A percentile compares a stretch with the other conserved stretches of the same genome.
Evolutionary conservation across 2,113 vertebrate genomes (phyloP).

Genomic region (Nyctibius bracteatus): DNA sequence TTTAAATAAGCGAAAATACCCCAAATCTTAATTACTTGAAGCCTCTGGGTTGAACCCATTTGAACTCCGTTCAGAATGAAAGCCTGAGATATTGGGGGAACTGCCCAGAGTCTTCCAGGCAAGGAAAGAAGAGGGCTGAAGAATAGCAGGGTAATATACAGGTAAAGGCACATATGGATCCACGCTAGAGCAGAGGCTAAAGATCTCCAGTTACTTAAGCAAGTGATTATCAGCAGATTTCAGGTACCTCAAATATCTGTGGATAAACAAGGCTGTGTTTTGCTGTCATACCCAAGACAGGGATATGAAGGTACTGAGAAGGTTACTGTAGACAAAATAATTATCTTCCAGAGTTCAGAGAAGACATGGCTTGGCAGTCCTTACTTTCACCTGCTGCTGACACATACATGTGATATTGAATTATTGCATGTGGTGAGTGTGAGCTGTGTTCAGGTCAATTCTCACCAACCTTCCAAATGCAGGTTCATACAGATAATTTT

Average conservation of each 20-base stretch:
- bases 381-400: background rate
- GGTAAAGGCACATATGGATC: background rate
- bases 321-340: background rate
- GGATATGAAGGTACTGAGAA: background rate
- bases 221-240: background rate
- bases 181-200: background rate
- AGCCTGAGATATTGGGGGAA: background rate
- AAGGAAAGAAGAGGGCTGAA: background rate
- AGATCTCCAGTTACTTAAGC: background rate
- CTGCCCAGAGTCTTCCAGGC: background rate
- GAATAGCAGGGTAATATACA: background rate
- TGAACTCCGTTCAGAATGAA: background rate
- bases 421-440: background rate
- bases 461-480: background rate
- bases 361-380: background rate
- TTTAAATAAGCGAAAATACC: background rate
- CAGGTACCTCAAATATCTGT: background rate
- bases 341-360: background rate
- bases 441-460: background rate
- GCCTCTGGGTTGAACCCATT: background rate
- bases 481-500: background rate
- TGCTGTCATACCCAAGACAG: background rate
- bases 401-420: background rate
- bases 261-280: background rate
- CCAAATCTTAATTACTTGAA: background rate